A percentile compares a stretch with the other conserved stretches of the same genome.
phyloP scores from a whole-genome alignment of 2,113 vertebrate genomes.

The Cavia porcellus region DNA sequence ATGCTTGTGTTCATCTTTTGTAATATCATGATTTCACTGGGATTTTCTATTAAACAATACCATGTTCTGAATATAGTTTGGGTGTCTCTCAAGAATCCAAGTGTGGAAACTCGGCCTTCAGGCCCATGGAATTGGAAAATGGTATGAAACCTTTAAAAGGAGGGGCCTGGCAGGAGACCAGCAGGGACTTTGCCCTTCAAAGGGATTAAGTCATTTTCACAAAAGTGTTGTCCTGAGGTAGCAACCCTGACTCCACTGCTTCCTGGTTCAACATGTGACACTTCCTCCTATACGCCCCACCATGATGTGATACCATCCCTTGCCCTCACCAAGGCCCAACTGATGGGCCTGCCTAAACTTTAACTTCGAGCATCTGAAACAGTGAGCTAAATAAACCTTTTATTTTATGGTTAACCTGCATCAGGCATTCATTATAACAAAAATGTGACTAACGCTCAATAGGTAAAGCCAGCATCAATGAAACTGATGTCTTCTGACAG shows the following conservation, averaged over 20 bases:
- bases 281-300: neutral
- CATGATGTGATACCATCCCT: neutral
- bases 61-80: neutral
- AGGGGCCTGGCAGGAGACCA: neutral
- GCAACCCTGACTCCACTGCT: neutral
- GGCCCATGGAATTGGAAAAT: neutral
- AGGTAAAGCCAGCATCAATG: neutral
- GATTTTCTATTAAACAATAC: neutral
- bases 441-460: neutral
- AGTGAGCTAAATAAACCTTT: neutral
- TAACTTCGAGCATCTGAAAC: neutral
- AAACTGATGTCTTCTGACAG: neutral
- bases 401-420: neutral
- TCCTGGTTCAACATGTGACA: neutral
- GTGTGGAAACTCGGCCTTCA: neutral
- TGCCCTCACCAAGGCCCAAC: neutral
- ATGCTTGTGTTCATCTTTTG: neutral
- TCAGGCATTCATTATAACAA: neutral
- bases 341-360: neutral
- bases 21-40: neutral
- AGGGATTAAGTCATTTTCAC: neutral
- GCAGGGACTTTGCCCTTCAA: fast-evolving
- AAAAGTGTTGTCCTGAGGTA: neutral
- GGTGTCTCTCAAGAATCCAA: neutral
- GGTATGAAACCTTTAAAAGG: neutral